Evolutionary conservation across 37 sponge, comb jelly and placozoan genomes (phyloP).

Genomic region (Cladorhizidae sp.): DNA sequence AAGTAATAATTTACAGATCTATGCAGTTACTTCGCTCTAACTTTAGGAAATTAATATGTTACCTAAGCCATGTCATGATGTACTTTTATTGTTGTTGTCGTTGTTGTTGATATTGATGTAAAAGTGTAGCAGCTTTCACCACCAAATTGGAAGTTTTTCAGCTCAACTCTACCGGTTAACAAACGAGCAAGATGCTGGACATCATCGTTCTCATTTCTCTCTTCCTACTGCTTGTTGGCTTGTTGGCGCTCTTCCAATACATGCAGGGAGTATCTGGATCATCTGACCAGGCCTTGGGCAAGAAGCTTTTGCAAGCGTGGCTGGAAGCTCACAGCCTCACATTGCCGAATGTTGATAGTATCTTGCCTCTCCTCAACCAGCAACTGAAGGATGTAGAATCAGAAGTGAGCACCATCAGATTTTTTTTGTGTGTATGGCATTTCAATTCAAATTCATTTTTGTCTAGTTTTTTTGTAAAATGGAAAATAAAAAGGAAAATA

Average conservation of each 20-base stretch:
- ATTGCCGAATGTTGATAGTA: not conserved
- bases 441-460: not conserved
- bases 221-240: conserved; percentile 33
- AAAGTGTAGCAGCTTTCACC: too few relatives aligned
- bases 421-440: too few relatives aligned
- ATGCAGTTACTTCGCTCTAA: too few relatives aligned
- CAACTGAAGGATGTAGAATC: not conserved
- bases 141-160: not conserved
- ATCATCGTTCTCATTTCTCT: conserved; percentile 22
- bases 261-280: not conserved
- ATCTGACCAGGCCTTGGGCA: not conserved
- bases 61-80: too few relatives aligned
- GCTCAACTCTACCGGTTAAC: not conserved
- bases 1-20: too few relatives aligned
- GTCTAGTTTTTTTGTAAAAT: not conserved
- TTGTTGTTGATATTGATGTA: too few relatives aligned
- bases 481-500: too few relatives aligned
- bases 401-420: not conserved
- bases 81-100: too few relatives aligned
- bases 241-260: not conserved
- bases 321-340: conserved; percentile 4
- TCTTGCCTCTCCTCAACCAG: conserved; percentile 14
- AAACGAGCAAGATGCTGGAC: not conserved
- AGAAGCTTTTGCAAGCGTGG: conserved; percentile 2
- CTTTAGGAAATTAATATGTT: too few relatives aligned